Evolutionary conservation across 2,888 invertebrate species (phyloP), one percentile per base, ranked within the genome.

Genomic region (Drosophila peninsularis): DNA sequence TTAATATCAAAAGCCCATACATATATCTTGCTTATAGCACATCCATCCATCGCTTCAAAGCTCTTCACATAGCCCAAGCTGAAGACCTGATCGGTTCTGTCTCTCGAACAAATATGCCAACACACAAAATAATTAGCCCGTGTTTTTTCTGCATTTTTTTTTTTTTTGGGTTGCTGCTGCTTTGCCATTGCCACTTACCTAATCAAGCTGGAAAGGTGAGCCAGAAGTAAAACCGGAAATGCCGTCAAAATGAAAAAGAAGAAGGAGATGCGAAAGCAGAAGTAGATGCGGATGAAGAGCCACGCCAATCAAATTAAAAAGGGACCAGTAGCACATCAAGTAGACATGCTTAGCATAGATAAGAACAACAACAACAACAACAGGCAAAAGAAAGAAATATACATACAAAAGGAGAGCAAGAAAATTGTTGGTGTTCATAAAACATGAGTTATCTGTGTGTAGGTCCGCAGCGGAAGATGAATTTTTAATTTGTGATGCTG

Each of bases 401-500:
- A 30, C 39, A 30, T 19, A 41, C 19, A 61, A 45, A 47, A 65
- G 37, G 50, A 56, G 57, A 62, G 54, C 57, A 68, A 65, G 69
- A 58, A 67, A 68, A 60, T 45, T 62, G 60, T 53, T 57, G 56
- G 79, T 58, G 66, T 63, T 68, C 57, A 71, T 71, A 78, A 75
- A 78, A 79, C 64, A 75, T 62, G 71, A 68, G 58, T 57, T 78
- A 67, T 36, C 27, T 53, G 27, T 60, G 36, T 24, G 17, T 34
- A 62, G 71, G 63, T 79, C 73, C 65, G 74, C 68, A 65, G 66
- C 75, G 89, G 89, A 86, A 84, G 85, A 82, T 80, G 82, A 83
- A 88, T 87, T 88, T 90, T 81, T 81, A 82, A 89, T 74, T 75
- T 75, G 80, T 80, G 82, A 71, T 78, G 80, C 63, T 88, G 86